Evolutionary conservation across 1,140 invertebrate genomes (phyloP).

Genomic region (Sitobion miscanthi): DNA sequence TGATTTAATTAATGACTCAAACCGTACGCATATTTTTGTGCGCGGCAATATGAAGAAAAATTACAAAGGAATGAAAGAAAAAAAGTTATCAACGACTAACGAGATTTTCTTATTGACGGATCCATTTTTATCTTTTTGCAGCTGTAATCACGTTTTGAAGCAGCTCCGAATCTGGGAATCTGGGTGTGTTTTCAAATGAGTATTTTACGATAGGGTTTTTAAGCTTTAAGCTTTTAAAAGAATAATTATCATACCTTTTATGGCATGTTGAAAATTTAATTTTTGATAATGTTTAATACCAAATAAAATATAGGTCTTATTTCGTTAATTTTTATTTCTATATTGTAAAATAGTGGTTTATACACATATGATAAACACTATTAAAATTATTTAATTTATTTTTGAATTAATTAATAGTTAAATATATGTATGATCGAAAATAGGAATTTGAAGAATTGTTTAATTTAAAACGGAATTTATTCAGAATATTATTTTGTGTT

Average conservation of each 20-base stretch:
- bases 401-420: not conserved
- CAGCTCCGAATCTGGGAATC: not conserved
- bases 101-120: not conserved
- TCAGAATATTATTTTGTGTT: not conserved
- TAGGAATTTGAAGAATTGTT: not conserved
- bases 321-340: not conserved
- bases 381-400: not conserved
- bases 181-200: not conserved
- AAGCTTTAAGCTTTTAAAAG: not conserved
- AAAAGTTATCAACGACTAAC: not conserved
- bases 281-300: not conserved
- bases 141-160: not conserved
- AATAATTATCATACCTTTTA: not conserved
- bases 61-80: not conserved
- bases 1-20: constrained; percentile 18
- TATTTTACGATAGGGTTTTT: no score
- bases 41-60: not conserved
- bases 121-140: not conserved
- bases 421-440: not conserved
- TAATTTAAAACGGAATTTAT: not conserved
- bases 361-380: not conserved
- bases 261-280: not conserved
- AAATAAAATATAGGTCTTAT: not conserved
- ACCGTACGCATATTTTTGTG: not conserved
- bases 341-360: not conserved